Conservation (phyloP, 1,140 invertebrate species). For the Arctopsyche grandis region DNA sequence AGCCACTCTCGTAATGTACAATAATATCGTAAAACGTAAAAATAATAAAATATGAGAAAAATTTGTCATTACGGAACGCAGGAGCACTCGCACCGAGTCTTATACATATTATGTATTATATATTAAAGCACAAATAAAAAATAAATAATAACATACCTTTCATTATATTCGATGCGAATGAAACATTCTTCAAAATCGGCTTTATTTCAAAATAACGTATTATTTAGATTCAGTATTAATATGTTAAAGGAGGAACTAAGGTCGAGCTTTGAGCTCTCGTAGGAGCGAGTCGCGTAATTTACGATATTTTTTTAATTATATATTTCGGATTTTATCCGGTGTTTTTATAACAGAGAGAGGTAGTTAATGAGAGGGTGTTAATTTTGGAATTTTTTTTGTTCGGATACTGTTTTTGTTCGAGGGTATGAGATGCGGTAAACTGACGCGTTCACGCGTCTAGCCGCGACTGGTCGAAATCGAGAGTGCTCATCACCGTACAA, state of each 20-base stretch:
- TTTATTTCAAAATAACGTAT: no score
- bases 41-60: background rate
- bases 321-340: background rate
- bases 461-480: slow-evolving; percentile 45
- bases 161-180: no score
- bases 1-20: background rate
- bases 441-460: slow-evolving; percentile 44
- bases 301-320: background rate
- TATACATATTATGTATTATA: background rate
- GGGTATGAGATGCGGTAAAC: slow-evolving; percentile 44
- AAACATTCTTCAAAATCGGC: no score
- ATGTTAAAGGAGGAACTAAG: background rate
- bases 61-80: background rate
- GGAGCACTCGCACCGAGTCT: background rate
- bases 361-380: background rate
- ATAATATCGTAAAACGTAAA: background rate
- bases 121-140: background rate
- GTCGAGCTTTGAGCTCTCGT: background rate
- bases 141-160: background rate
- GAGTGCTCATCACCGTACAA: slow-evolving; percentile 20
- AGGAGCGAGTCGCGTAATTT: background rate
- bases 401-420: slow-evolving; percentile 1
- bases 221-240: background rate
- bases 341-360: background rate
- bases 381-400: slow-evolving; percentile 14